A percentile compares a stretch with the other conserved stretches of the same genome.
Evolutionary conservation across 2,797 vertebrate genomes (phyloP).

Genomic region (Chiloscyllium punctatum): DNA sequence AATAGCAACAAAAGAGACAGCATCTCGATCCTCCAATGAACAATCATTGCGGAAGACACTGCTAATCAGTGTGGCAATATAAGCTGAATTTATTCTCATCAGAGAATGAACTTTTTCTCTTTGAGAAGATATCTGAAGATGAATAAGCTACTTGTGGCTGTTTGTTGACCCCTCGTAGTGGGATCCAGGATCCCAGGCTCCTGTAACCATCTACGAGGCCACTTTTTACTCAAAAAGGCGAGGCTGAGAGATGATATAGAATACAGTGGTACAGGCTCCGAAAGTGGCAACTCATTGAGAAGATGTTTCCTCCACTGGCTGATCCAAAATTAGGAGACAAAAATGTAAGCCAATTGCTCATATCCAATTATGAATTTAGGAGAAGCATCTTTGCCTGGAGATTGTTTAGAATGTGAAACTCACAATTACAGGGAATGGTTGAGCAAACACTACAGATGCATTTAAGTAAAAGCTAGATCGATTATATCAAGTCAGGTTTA

Average conservation of each 20-base stretch:
- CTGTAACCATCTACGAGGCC: not conserved
- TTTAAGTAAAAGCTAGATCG: too few relatives aligned
- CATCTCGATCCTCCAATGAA: not conserved
- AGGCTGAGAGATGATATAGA: not conserved
- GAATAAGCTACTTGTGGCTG: not conserved
- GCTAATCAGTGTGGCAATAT: not conserved
- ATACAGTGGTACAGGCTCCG: not conserved
- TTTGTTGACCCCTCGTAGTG: not conserved
- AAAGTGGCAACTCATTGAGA: not conserved
- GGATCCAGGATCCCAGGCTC: not conserved
- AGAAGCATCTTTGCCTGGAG: too few relatives aligned
- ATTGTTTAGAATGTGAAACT: too few relatives aligned
- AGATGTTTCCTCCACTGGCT: not conserved
- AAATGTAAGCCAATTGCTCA: not conserved
- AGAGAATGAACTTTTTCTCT: too few relatives aligned
- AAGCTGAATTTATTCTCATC: not conserved
- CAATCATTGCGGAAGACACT: not conserved
- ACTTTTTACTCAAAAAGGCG: too few relatives aligned
- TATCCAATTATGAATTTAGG: too few relatives aligned
- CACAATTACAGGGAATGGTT: too few relatives aligned
- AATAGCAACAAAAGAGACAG: not conserved
- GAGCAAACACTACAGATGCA: not conserved
- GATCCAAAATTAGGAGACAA: not conserved
- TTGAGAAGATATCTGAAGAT: not conserved
- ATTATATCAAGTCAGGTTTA: too few relatives aligned